phyloP scores from a whole-genome alignment of 2,113 vertebrate genomes.

The Brevimyrus niger region DNA sequence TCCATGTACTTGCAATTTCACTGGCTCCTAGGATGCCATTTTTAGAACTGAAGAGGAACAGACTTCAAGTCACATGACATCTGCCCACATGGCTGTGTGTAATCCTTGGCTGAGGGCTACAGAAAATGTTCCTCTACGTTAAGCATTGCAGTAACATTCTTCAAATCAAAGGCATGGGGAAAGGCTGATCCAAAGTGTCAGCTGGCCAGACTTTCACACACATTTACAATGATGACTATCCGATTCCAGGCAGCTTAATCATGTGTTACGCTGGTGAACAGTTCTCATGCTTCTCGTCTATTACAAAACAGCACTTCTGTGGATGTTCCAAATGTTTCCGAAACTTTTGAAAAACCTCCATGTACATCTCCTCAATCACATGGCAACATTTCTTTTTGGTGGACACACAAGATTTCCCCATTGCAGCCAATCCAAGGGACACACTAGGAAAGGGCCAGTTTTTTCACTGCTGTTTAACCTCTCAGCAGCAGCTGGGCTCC shows the following conservation, averaged over 20 bases:
- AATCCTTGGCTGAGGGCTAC: slow-evolving; percentile 6
- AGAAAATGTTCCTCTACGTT: slow-evolving; percentile 6
- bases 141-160: slow-evolving; percentile 1
- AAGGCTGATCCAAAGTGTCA: not conserved
- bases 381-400: not conserved
- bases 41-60: not conserved
- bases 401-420: not conserved
- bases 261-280: not conserved
- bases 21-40: not conserved
- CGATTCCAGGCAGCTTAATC: not conserved
- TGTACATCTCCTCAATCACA: not conserved
- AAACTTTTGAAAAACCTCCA: not conserved
- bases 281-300: not conserved
- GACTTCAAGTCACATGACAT: not conserved
- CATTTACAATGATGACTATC: not conserved
- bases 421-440: not conserved
- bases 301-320: not conserved
- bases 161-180: not conserved
- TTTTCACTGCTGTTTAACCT: not conserved
- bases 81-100: not conserved
- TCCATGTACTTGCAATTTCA: not conserved
- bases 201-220: not conserved
- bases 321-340: not conserved
- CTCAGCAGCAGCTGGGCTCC: not conserved
- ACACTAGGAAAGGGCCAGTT: not conserved